Evolutionary conservation across 1,140 invertebrate genomes (phyloP), one percentile per base, ranked within the genome.

Genomic region (Euschistus heros): DNA sequence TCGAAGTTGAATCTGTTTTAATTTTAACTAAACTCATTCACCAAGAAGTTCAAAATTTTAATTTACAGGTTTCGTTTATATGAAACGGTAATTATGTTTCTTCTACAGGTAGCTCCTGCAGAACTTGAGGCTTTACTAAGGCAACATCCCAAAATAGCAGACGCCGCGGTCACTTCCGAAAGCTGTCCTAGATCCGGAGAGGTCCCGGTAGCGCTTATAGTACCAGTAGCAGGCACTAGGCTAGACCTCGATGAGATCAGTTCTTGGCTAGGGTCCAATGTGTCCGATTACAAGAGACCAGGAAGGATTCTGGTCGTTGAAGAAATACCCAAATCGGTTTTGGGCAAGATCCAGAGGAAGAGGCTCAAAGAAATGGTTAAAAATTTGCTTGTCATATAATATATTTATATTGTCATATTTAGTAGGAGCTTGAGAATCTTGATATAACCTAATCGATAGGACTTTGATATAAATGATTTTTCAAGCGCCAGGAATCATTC

Each of bases 321-420:
- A 6, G 75, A 78, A 61, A 86, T 92, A 70, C 88, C 88, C 5
- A 90, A 88, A 74, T 87, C 80, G 71, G 72, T 82, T 0, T 78
- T 83, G 0, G 89, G 88, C 33, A 91, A 91, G 78, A 88, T 89
- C 68, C 74, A 91, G 61, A 79, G 86, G 67, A 78, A 78, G 68
- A 73, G 80, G 22, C 74, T 88, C 63, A 81, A 80, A 13, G 18
- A 54, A 18, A 54, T 20, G 2, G 52, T 24, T 3, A 47, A 47
- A n/a, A 47, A 47, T 47, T 14, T 3, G 27, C 27, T 30, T 7
- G 27, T 30, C 7, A 30, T 30, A 30, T 30, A 30, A 30, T n/a
- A n/a, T n/a, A n/a, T n/a, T n/a, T n/a, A n/a, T n/a, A n/a, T n/a
- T n/a, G n/a, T n/a, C n/a, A n/a, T n/a, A n/a, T n/a, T n/a, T n/a